Base-by-base conservation (phyloP, 2,797 vertebrate species). In the Enteromius anoplus region DNA sequence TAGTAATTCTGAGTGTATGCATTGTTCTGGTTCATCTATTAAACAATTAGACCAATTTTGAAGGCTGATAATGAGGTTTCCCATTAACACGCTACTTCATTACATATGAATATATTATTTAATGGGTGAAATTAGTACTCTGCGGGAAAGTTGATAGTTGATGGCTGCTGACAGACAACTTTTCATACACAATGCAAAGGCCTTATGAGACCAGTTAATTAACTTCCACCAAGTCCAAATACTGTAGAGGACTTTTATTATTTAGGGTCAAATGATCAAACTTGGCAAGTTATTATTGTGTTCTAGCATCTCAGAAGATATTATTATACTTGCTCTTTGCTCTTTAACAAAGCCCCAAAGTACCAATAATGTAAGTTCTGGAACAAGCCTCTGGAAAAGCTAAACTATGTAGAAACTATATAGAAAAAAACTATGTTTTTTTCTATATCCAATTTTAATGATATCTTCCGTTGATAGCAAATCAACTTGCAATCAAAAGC, bases 161-260 rank as follows among this genome's bases (percentile, higher is more conserved):
- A 81, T 49, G 5, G 29, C 17, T 78, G 14, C 29, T 17, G 29
- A 51, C n/a, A 55, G 14, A 53, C 3, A 64, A 64, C 55, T 64
- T 64, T 64, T 9, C 70, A 51, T 42, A 23, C 42, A 64, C 55
- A 64, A 58, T n/a, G 7, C 45, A 75, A 40, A 21, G 34, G 47
- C 34, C 21, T 75, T 65, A 19, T 55, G 71, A 66, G 45, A 40
- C 45, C 32, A 47, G 32, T 42, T 82, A 75, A 75, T 75, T 75
- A 17, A 64, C 34, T 51, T 73, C 69, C 19, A 49, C 34, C 1
- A 0, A 78, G 26, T 73, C 45, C 23, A 47, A 49, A 75, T 17
- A 66, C 32, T 53, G 29, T 21, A 32, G n/a, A 51, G 21, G 34
- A 40, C 32, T 40, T 60, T 42, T 60, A 53, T 82, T 75, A 53